A percentile compares a stretch with the other conserved stretches of the same genome.
Conservation (phyloP, 1,140 invertebrate genomes). For the Drosophila insularis region DNA sequence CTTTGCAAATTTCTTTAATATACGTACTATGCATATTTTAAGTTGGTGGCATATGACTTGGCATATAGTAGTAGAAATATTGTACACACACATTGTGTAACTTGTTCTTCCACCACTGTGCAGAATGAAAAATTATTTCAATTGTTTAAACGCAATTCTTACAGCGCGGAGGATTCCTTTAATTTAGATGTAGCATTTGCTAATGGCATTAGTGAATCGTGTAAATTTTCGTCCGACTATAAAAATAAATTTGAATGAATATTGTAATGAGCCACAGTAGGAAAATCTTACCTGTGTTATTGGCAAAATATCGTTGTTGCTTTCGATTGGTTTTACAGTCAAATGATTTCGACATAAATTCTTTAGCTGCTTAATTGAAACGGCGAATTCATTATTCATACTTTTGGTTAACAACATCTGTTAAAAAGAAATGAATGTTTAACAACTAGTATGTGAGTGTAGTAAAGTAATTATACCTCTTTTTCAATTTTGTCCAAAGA, state of each 20-base stretch:
- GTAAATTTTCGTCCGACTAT: conserved; percentile 35
- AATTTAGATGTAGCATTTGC: conserved; percentile 40
- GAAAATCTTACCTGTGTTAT: conserved; percentile 30
- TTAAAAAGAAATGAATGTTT: neutral
- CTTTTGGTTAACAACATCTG: conserved; percentile 42
- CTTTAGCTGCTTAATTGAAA: conserved; percentile 51
- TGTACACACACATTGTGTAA: conserved; percentile 3
- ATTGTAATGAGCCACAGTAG: neutral
- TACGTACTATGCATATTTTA: conserved; percentile 21
- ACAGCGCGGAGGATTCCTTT: conserved; percentile 34
- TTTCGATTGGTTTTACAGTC: conserved; percentile 17
- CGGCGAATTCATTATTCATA: conserved; percentile 40
- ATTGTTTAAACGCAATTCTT: conserved; percentile 13
- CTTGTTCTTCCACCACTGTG: conserved; percentile 26
- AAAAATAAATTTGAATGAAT: neutral
- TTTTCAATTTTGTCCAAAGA: conserved; percentile 58
- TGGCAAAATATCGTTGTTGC: conserved; percentile 18
- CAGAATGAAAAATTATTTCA: conserved; percentile 25
- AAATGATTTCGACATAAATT: conserved; percentile 43
- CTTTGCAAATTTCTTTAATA: conserved; percentile 43
- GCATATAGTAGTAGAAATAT: conserved; percentile 18
- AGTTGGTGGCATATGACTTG: conserved; percentile 52
- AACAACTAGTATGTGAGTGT: neutral
- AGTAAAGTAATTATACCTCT: conserved; percentile 46
- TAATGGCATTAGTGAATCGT: conserved; percentile 35